Percentiles rank a stretch among this genome's conserved stretches.
phyloP scores from a whole-genome alignment of 2,113 vertebrate genomes.

The Orycteropus afer region DNA sequence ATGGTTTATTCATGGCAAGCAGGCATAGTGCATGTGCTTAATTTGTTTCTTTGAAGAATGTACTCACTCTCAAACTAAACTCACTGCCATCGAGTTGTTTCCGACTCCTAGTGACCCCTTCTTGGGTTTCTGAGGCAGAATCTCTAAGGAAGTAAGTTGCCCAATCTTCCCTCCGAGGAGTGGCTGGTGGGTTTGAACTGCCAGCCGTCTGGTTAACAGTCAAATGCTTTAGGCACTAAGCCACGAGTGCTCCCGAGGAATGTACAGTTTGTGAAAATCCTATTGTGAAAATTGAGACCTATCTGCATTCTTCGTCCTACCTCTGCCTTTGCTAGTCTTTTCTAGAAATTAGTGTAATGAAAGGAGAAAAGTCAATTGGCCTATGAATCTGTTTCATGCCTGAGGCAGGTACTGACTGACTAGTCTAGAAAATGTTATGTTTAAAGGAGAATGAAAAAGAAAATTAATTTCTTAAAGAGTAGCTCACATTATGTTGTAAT shows the following conservation, averaged over 20 bases:
- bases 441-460: neutral
- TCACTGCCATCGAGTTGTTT: too few relatives aligned
- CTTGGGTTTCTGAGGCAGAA: too few relatives aligned
- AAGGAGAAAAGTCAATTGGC: neutral
- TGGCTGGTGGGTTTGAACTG: too few relatives aligned
- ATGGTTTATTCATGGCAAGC: neutral
- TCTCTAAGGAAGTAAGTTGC: too few relatives aligned
- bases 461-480: neutral
- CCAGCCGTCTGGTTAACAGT: too few relatives aligned
- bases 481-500: neutral
- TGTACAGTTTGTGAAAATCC: neutral
- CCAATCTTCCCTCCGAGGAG: too few relatives aligned
- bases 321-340: neutral
- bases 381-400: neutral
- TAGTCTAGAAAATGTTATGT: neutral
- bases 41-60: neutral
- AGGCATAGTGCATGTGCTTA: neutral
- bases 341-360: neutral
- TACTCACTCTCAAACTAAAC: too few relatives aligned
- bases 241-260: too few relatives aligned
- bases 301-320: neutral
- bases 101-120: too few relatives aligned
- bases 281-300: neutral
- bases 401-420: neutral
- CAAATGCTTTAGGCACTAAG: too few relatives aligned